These are phyloP conservation scores for Stenodera caucasica DNA, from an alignment of 2,888 invertebrate genomes.

Conservation along the genomic window DNA sequence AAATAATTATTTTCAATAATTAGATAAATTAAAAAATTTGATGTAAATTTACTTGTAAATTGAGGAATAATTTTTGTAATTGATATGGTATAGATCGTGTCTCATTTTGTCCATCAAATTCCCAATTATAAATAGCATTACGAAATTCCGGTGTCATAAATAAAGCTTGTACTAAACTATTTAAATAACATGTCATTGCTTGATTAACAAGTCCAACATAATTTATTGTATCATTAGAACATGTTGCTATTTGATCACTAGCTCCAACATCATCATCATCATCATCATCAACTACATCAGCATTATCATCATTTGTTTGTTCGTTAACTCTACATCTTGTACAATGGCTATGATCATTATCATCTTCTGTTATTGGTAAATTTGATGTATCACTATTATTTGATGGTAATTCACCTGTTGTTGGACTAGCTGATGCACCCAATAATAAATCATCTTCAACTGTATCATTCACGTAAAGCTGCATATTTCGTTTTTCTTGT, in stretches of 20 bases:
- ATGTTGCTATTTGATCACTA: background rate
- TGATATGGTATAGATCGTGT: slow-evolving; percentile 81
- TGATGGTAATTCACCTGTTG: slow-evolving; percentile 40
- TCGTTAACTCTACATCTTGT: slow-evolving; percentile 12
- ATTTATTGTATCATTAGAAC: slow-evolving; percentile 38
- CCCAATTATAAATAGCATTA: slow-evolving; percentile 84
- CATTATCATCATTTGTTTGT: background rate
- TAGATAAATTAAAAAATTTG: background rate
- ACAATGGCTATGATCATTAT: slow-evolving; percentile 14
- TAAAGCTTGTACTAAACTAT: slow-evolving; percentile 83
- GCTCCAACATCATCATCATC: slow-evolving; percentile 6
- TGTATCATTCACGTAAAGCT: slow-evolving; percentile 37
- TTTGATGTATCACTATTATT: slow-evolving; percentile 17
- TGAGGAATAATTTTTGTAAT: slow-evolving; percentile 81
- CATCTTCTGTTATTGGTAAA: slow-evolving; percentile 15
- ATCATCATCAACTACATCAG: background rate
- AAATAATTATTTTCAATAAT: slow-evolving; percentile 15
- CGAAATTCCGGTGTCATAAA: slow-evolving; percentile 93
- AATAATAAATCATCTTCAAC: slow-evolving; percentile 55
- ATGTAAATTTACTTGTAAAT: slow-evolving; percentile 65
- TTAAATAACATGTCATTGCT: slow-evolving; percentile 91
- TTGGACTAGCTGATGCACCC: slow-evolving; percentile 57
- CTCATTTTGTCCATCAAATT: slow-evolving; percentile 71
- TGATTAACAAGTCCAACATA: slow-evolving; percentile 85
- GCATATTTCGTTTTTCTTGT: slow-evolving; percentile 31